These are phyloP conservation scores for Cladorhizidae sp. DNA, from an alignment of 37 sponge, comb jelly and placozoan species.

Conservation along the genomic window DNA sequence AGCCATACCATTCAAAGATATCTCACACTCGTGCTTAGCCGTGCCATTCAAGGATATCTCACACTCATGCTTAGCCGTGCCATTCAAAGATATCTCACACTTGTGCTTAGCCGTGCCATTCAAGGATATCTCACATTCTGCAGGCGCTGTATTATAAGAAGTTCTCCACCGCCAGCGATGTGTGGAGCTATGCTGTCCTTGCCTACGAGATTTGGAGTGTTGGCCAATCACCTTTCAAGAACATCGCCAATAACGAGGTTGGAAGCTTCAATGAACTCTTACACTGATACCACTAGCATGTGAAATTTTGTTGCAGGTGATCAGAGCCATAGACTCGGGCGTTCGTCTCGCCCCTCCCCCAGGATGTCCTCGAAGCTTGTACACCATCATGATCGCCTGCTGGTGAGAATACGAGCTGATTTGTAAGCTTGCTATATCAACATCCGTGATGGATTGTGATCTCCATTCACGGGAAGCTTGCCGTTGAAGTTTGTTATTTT, in stretches of 20 bases:
- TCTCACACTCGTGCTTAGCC: too few relatives aligned
- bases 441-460: too few relatives aligned
- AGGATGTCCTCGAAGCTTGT: background rate
- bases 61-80: too few relatives aligned
- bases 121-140: too few relatives aligned
- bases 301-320: background rate
- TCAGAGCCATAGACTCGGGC: background rate
- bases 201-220: background rate
- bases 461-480: too few relatives aligned
- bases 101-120: too few relatives aligned
- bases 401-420: too few relatives aligned
- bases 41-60: too few relatives aligned
- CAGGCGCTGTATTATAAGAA: background rate
- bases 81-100: too few relatives aligned
- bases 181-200: background rate
- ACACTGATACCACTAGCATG: background rate
- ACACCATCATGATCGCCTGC: conserved; percentile 2
- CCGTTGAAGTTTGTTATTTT: too few relatives aligned
- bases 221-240: background rate
- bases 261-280: background rate
- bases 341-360: conserved; percentile 5
- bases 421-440: too few relatives aligned
- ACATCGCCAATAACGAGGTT: background rate
- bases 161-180: background rate
- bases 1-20: too few relatives aligned